phyloP scores from a whole-genome alignment of 2,797 vertebrate genomes.

The Nyctalus aviator region DNA sequence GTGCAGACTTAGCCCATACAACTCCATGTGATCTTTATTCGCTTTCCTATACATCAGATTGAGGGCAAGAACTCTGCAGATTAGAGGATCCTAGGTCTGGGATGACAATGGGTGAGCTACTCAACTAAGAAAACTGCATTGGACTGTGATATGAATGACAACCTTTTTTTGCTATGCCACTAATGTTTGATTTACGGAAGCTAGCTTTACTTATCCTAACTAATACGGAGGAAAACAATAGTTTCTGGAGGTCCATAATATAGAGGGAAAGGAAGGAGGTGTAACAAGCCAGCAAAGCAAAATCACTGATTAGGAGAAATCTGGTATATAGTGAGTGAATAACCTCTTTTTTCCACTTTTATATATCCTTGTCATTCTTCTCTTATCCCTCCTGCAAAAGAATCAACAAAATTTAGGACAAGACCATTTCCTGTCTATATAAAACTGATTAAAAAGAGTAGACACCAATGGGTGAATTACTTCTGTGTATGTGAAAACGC shows the following conservation, averaged over 20 bases:
- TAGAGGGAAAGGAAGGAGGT: not conserved
- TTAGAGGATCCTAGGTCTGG: not conserved
- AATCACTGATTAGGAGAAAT: not conserved
- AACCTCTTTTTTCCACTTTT: not conserved
- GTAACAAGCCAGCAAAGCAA: conserved; percentile 4
- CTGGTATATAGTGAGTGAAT: not conserved
- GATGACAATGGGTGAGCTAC: not conserved
- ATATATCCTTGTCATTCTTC: not conserved
- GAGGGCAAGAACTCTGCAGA: not conserved
- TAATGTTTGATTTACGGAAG: not conserved
- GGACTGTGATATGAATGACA: not conserved
- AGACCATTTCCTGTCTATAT: not conserved
- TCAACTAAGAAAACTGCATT: not conserved
- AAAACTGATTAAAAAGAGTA: not conserved
- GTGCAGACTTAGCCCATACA: not conserved
- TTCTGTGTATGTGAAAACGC: not conserved
- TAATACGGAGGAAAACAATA: conserved; percentile 16
- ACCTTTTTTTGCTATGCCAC: not conserved
- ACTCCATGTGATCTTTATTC: not conserved
- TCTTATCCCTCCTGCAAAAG: not conserved
- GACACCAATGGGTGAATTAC: not conserved
- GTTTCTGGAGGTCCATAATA: not conserved
- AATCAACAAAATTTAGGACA: conserved; percentile 26
- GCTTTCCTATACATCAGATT: not conserved
- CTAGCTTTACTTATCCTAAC: not conserved